These are phyloP conservation scores for human DNA, from an alignment of 2,113 vertebrate genomes.

Conservation along the genomic window DNA sequence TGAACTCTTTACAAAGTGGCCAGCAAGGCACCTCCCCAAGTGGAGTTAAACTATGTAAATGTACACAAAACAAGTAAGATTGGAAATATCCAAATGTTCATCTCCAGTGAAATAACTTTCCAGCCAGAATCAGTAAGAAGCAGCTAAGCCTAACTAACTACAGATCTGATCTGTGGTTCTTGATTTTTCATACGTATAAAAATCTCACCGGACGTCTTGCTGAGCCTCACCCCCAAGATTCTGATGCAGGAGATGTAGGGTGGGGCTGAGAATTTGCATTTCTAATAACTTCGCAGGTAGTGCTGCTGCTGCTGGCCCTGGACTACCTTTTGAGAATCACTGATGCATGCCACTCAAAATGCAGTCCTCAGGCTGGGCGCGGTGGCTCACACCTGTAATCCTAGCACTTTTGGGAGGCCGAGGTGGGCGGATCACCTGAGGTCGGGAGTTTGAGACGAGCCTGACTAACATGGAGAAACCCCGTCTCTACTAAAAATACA, in stretches of 20 bases:
- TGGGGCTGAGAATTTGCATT: not conserved
- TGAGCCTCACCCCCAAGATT: not conserved
- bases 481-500: too few relatives aligned
- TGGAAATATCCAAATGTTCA: not conserved
- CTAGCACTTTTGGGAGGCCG: too few relatives aligned
- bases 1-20: not conserved
- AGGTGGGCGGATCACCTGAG: too few relatives aligned
- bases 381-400: too few relatives aligned
- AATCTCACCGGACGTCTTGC: not conserved
- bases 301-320: not conserved
- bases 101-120: not conserved
- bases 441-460: too few relatives aligned
- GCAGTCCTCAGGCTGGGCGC: not conserved
- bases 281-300: not conserved
- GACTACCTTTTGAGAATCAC: not conserved
- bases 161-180: not conserved
- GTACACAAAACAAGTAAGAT: not conserved
- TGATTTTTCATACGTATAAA: not conserved
- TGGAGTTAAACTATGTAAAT: not conserved
- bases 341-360: not conserved
- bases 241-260: not conserved
- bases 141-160: not conserved
- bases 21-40: not conserved
- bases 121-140: not conserved
- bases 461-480: too few relatives aligned